These are phyloP conservation scores for Montipora capricornis DNA, from an alignment of 64 coral and sea anemone genomes.

Conservation along the genomic window DNA sequence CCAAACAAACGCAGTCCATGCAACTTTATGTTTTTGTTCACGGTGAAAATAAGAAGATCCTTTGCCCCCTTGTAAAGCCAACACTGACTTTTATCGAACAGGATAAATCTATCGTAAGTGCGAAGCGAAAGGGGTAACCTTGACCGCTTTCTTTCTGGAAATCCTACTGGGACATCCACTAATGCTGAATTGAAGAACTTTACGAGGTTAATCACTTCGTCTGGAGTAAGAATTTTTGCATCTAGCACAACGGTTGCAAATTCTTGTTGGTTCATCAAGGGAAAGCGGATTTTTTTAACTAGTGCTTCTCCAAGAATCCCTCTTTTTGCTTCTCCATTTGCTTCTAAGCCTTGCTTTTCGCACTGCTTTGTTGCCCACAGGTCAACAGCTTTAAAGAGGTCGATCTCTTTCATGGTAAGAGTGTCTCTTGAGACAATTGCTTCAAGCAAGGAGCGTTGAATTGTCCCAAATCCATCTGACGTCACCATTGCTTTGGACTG, in stretches of 20 bases:
- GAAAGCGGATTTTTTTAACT: slow-evolving; percentile 50
- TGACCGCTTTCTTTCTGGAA: background rate
- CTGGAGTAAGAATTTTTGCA: background rate
- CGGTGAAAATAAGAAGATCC: background rate
- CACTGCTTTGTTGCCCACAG: background rate
- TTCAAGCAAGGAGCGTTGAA: slow-evolving; percentile 21
- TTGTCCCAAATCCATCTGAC: slow-evolving; percentile 19
- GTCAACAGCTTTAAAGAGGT: too few species aligned
- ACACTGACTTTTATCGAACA: background rate
- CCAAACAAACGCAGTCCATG: background rate
- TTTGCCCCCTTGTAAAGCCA: background rate
- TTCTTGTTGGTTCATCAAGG: slow-evolving; percentile 29
- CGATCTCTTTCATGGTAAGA: too few species aligned
- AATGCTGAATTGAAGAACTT: background rate
- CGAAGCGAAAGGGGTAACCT: background rate
- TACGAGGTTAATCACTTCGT: slow-evolving; percentile 5
- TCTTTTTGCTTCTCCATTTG: slow-evolving; percentile 5
- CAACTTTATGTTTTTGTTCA: background rate
- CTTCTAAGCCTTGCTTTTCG: background rate
- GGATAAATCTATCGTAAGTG: background rate
- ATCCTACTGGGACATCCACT: background rate
- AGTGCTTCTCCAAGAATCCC: slow-evolving; percentile 12
- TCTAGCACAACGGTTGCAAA: slow-evolving; percentile 22
- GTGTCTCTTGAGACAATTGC: background rate
- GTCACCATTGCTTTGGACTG: slow-evolving; percentile 17